phyloP scores from a whole-genome alignment of 1,140 invertebrate species.

The Drosophila repleta region DNA sequence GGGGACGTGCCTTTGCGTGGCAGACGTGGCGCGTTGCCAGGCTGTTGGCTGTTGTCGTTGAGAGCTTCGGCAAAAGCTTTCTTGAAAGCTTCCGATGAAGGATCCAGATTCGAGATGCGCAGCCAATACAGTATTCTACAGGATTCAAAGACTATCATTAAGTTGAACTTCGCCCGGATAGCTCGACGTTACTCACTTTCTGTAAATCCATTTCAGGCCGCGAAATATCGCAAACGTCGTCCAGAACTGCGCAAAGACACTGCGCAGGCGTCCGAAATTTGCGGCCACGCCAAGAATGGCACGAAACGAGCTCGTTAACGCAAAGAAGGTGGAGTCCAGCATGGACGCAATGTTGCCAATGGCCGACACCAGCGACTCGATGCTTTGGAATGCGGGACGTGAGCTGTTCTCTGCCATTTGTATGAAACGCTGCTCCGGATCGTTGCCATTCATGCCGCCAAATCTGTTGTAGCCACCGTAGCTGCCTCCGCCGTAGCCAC shows the following conservation, averaged over 20 bases:
- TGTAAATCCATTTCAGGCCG: slow-evolving; percentile 91
- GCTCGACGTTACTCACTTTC: slow-evolving; percentile 84
- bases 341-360: slow-evolving; percentile 97
- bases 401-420: slow-evolving; percentile 96
- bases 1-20: slow-evolving; percentile 83
- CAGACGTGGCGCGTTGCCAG: slow-evolving; percentile 40
- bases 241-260: slow-evolving; percentile 93
- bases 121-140: slow-evolving; percentile 74
- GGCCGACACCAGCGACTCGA: slow-evolving; percentile 95
- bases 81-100: slow-evolving; percentile 85
- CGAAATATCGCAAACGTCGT: slow-evolving; percentile 93
- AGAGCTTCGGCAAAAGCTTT: slow-evolving; percentile 86
- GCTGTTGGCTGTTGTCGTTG: slow-evolving; percentile 64
- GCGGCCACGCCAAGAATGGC: slow-evolving; percentile 98
- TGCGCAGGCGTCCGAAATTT: slow-evolving; percentile 93
- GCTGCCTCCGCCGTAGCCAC: slow-evolving; percentile 62
- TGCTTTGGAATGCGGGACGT: slow-evolving; percentile 95
- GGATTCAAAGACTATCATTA: neutral
- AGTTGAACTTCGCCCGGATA: neutral
- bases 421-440: slow-evolving; percentile 87
- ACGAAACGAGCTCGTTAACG: slow-evolving; percentile 96
- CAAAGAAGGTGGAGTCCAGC: slow-evolving; percentile 97
- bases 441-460: slow-evolving; percentile 84
- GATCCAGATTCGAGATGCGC: slow-evolving; percentile 76
- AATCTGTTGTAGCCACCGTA: slow-evolving; percentile 84